Evolutionary conservation across 2,888 invertebrate species (phyloP), one percentile per base, ranked within the genome.

Genomic region (Disparrhopalites patrizii): DNA sequence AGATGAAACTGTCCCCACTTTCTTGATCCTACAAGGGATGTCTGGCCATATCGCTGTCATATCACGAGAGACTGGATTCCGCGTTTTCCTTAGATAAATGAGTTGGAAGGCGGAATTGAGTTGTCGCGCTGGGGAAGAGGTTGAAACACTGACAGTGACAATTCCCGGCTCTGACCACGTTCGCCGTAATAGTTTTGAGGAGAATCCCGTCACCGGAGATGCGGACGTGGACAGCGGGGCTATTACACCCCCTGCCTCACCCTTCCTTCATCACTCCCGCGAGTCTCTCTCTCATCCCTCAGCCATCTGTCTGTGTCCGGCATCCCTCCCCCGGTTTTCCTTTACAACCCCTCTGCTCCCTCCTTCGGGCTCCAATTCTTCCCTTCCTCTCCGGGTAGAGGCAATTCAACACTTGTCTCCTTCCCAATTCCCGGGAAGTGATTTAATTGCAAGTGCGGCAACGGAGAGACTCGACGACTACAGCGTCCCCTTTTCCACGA

Each of bases 171-270:
- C n/a, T n/a, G n/a, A n/a, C n/a, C n/a, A n/a, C n/a, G n/a, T n/a
- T n/a, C n/a, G n/a, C n/a, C n/a, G 70, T 70, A 70, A 71, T 70
- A 71, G 67, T 69, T 68, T 69, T 71, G 63, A 68, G n/a, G n/a
- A 68, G 68, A 71, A 66, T 68, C 68, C 66, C 68, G 71, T 70
- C 71, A 71, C 68, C 68, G 70, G 71, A 71, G 71, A 71, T 69
- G 70, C 68, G 62, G 65, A 65, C 68, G 63, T 60, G 43, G 62
- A 58, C 56, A 47, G 64, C 57, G 30, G 36, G 31, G 47, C 50
- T 30, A 43, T 43, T 55, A 55, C 47, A 47, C 33, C 36, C 55
- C 36, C 4, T 47, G 47, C 47, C 20, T 47, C 20, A 47, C 20
- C 27, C 40, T 28, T 57, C 1, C 28, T 25, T 57, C 28, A 28